These are phyloP conservation scores for Euleptes europaea DNA, from an alignment of 2,113 vertebrate genomes.

Conservation along the genomic window DNA sequence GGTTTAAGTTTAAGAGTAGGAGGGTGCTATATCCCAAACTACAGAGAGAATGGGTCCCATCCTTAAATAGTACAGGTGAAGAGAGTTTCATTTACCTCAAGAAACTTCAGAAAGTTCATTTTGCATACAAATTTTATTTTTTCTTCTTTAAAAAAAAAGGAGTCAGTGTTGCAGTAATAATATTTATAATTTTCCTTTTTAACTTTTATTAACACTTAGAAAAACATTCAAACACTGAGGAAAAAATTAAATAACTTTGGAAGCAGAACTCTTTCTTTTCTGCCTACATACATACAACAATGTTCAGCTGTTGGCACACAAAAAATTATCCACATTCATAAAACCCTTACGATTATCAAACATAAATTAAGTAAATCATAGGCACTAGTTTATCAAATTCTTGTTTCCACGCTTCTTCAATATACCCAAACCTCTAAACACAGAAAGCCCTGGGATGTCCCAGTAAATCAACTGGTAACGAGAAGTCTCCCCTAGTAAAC, in stretches of 20 bases:
- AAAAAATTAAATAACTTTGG: slow-evolving; percentile 84
- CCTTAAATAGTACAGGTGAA: not conserved
- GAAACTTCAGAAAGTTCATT: slow-evolving; percentile 38
- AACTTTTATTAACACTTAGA: slow-evolving; percentile 82
- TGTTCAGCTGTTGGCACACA: slow-evolving; percentile 86
- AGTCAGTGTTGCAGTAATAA: slow-evolving; percentile 78
- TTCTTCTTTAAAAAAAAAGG: slow-evolving; percentile 55
- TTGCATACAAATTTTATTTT: not conserved
- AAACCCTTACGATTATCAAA: slow-evolving; percentile 81
- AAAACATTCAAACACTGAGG: slow-evolving; percentile 81
- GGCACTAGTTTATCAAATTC: slow-evolving; percentile 92
- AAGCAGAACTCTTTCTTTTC: slow-evolving; percentile 79
- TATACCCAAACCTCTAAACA: slow-evolving; percentile 71
- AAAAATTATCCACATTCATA: slow-evolving; percentile 85
- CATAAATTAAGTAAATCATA: slow-evolving; percentile 92
- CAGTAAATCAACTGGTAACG: slow-evolving; percentile 71
- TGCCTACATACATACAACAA: slow-evolving; percentile 87
- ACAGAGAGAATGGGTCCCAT: no score
- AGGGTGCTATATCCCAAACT: no score
- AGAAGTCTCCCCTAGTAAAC: slow-evolving; percentile 72
- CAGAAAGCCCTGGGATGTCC: slow-evolving; percentile 74
- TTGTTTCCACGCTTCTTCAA: slow-evolving; percentile 74
- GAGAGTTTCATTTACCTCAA: not conserved
- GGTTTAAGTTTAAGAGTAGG: no score
- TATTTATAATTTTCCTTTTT: slow-evolving; percentile 82